phyloP scores from a whole-genome alignment of 2,113 vertebrate species.

The Solea solea region DNA sequence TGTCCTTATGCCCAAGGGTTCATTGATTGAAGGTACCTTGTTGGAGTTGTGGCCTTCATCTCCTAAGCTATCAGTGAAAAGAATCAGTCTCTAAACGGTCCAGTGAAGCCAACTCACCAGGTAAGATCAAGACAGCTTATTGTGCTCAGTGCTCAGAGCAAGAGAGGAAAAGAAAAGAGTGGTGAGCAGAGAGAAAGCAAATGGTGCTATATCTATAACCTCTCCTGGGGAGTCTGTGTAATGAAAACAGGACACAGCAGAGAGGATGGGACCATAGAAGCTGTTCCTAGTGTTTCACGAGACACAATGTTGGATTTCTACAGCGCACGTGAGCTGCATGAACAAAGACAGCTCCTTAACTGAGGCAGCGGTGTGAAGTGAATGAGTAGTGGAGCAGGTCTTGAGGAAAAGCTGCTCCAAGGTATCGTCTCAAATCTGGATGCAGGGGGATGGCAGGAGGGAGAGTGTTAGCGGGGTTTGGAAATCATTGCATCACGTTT shows the following conservation, averaged over 20 bases:
- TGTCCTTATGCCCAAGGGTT: neutral
- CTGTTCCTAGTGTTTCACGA: constrained; percentile 43
- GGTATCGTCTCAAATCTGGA: constrained; percentile 41
- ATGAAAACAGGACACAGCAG: constrained; percentile 65
- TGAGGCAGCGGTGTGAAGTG: constrained; percentile 16
- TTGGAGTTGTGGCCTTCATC: neutral
- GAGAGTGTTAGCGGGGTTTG: constrained; percentile 7
- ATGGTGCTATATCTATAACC: constrained; percentile 33
- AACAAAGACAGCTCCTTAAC: constrained; percentile 36
- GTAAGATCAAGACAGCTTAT: constrained; percentile 49
- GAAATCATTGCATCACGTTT: constrained; percentile 53
- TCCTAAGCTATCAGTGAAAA: constrained; percentile 34
- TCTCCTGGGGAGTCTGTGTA: constrained; percentile 54
- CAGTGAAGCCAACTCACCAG: constrained; percentile 44
- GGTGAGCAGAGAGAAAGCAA: constrained; percentile 19
- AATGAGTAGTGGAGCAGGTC: constrained; percentile 25
- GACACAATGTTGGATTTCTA: constrained; percentile 32
- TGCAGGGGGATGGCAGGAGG: neutral
- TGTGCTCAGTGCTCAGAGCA: constrained; percentile 40
- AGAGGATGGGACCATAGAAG: constrained; percentile 35
- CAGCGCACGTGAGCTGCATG: constrained; percentile 32
- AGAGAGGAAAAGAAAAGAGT: constrained; percentile 20
- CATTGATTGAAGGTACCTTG: constrained; percentile 16
- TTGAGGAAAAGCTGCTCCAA: constrained; percentile 28
- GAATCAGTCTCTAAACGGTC: constrained; percentile 51